Percentiles rank a stretch among this genome's conserved stretches.
These are phyloP conservation scores for Caerostris extrusa DNA, from an alignment of 1,140 invertebrate genomes.

Conservation along the genomic window DNA sequence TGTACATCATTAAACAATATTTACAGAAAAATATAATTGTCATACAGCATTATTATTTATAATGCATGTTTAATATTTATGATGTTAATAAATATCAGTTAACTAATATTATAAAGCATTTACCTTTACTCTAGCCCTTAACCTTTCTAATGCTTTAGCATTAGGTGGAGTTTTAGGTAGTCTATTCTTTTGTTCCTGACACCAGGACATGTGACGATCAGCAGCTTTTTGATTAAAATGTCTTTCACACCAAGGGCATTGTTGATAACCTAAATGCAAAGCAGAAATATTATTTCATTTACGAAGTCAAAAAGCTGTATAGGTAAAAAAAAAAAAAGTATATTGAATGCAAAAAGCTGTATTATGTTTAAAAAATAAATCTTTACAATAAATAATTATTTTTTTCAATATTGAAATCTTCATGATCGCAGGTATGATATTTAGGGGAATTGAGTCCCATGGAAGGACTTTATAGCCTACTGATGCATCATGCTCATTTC, in stretches of 20 bases:
- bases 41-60: too few relatives aligned
- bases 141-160: conserved; percentile 87
- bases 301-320: background rate
- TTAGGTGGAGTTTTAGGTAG: conserved; percentile 84
- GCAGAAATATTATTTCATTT: too few relatives aligned
- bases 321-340: background rate
- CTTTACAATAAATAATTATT: too few relatives aligned
- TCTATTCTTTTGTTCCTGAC: conserved; percentile 86
- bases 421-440: too few relatives aligned
- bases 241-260: conserved; percentile 91
- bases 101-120: background rate
- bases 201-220: conserved; percentile 95
- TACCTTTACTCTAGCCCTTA: conserved; percentile 89
- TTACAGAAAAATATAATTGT: too few relatives aligned
- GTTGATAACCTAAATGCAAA: conserved; percentile 81
- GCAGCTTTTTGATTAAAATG: conserved; percentile 92
- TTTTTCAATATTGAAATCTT: too few relatives aligned
- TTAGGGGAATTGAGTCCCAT: too few relatives aligned
- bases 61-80: background rate
- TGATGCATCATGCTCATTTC: too few relatives aligned
- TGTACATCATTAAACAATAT: too few relatives aligned
- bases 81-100: background rate
- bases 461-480: too few relatives aligned
- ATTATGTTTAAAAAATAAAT: too few relatives aligned
- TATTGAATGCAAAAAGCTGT: too few relatives aligned